Conservation (phyloP, 2,113 vertebrate genomes). For the Theropithecus gelada region DNA sequence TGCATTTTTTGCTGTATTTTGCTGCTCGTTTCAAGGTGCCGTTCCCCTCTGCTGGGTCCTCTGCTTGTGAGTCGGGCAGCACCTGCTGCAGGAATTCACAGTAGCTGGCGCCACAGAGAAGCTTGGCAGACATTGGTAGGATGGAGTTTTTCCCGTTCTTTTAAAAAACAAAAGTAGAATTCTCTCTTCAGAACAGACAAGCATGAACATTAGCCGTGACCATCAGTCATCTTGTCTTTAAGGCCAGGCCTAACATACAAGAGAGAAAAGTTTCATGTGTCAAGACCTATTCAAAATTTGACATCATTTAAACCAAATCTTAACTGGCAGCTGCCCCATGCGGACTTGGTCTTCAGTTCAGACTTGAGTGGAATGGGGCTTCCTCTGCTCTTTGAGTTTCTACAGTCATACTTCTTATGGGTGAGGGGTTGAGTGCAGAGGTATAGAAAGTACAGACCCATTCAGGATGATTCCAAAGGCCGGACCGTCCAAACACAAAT, state of each 20-base stretch:
- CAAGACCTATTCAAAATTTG: too few species aligned
- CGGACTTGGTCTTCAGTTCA: not conserved
- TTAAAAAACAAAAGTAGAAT: not conserved
- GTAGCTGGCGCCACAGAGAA: too few species aligned
- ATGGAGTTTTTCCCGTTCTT: not conserved
- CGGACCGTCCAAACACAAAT: not conserved
- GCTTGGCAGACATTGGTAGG: fast-evolving
- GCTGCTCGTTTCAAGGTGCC: not conserved
- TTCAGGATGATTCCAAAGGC: too few species aligned
- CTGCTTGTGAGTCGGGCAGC: too few species aligned
- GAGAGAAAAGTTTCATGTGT: not conserved
- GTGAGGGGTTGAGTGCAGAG: fast-evolving
- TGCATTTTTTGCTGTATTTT: fast-evolving
- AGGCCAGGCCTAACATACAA: not conserved
- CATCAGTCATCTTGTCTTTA: not conserved
- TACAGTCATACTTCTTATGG: fast-evolving
- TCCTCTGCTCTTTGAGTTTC: not conserved
- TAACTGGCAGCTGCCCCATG: fast-evolving
- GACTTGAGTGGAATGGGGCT: fast-evolving
- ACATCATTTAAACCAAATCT: too few species aligned
- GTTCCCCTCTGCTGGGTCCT: fast-evolving
- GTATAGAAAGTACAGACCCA: fast-evolving
- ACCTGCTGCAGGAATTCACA: fast-evolving
- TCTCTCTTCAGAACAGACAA: not conserved
- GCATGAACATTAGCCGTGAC: not conserved